These are phyloP conservation scores for Coryphaenoides rupestris DNA, from an alignment of 2,113 vertebrate species.

Conservation along the genomic window DNA sequence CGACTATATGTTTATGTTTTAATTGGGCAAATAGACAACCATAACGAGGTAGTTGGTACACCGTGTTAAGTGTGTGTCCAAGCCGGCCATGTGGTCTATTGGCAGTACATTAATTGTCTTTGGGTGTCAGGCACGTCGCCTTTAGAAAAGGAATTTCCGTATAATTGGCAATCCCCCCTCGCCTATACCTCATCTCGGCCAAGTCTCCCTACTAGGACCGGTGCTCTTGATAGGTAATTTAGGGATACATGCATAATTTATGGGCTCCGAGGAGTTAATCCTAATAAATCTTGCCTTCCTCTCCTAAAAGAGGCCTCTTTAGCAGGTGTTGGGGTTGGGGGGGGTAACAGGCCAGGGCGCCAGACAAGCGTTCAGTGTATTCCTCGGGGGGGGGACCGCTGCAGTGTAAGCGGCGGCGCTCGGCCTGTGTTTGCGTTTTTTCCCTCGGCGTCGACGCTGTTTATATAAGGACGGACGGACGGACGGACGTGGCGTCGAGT, in stretches of 20 bases:
- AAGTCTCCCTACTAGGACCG: slow-evolving; percentile 45
- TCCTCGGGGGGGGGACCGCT: slow-evolving; percentile 37
- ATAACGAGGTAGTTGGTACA: neutral
- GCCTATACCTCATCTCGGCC: slow-evolving; percentile 38
- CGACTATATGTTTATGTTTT: neutral
- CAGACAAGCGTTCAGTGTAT: slow-evolving; percentile 50
- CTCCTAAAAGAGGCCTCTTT: slow-evolving; percentile 53
- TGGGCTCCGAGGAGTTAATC: slow-evolving; percentile 70
- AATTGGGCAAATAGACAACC: neutral
- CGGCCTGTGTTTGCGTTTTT: slow-evolving; percentile 10
- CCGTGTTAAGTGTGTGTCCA: neutral
- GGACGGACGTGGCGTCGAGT: slow-evolving; percentile 38
- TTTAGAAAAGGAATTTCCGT: slow-evolving; percentile 21
- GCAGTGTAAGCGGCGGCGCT: slow-evolving; percentile 19
- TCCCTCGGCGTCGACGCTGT: slow-evolving; percentile 37
- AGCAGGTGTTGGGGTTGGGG: slow-evolving; percentile 16
- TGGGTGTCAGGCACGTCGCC: slow-evolving; percentile 6
- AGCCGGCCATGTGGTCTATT: neutral
- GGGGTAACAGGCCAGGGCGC: slow-evolving; percentile 33
- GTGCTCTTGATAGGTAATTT: slow-evolving; percentile 67
- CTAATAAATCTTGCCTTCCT: slow-evolving; percentile 68
- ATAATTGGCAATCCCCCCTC: slow-evolving; percentile 34
- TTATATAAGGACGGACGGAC: slow-evolving; percentile 25
- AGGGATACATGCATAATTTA: slow-evolving; percentile 71
- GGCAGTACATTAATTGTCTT: neutral